phyloP scores from a whole-genome alignment of 2,113 vertebrate genomes.

The Gambusia holbrooki region DNA sequence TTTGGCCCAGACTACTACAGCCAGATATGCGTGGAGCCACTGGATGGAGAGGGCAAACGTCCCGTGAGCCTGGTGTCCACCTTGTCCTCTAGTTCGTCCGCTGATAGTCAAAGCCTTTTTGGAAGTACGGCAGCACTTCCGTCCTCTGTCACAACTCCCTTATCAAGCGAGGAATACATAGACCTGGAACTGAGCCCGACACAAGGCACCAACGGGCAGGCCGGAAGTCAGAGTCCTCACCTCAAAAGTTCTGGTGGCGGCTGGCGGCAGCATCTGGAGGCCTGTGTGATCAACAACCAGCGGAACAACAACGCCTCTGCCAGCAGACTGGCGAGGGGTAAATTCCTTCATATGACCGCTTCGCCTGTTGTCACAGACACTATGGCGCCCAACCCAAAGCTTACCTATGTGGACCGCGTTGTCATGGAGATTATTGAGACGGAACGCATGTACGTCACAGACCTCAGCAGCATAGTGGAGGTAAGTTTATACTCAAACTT shows the following conservation, averaged over 20 bases:
- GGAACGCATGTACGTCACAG: conserved; percentile 91
- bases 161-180: conserved; percentile 64
- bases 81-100: conserved; percentile 83
- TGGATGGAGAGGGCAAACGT: conserved; percentile 79
- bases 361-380: conserved; percentile 78
- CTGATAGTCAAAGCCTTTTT: conserved; percentile 79
- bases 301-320: conserved; percentile 75
- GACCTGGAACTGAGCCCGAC: conserved; percentile 78
- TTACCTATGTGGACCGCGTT: conserved; percentile 91
- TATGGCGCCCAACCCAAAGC: conserved; percentile 80
- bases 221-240: conserved; percentile 43
- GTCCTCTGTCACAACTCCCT: conserved; percentile 59
- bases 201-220: conserved; percentile 39
- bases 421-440: conserved; percentile 96
- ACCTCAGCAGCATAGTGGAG: conserved; percentile 94
- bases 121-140: conserved; percentile 71
- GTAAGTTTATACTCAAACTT: conserved; percentile 73
- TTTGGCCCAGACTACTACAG: conserved; percentile 64
- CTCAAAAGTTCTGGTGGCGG: conserved; percentile 12
- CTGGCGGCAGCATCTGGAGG: conserved; percentile 52
- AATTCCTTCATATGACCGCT: conserved; percentile 29
- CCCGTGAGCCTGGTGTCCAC: conserved; percentile 81
- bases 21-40: conserved; percentile 65
- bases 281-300: conserved; percentile 35
- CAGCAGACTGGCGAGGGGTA: conserved; percentile 71